Evolutionary conservation across 2,888 invertebrate species (phyloP).

Genomic region (Cantharis rustica): DNA sequence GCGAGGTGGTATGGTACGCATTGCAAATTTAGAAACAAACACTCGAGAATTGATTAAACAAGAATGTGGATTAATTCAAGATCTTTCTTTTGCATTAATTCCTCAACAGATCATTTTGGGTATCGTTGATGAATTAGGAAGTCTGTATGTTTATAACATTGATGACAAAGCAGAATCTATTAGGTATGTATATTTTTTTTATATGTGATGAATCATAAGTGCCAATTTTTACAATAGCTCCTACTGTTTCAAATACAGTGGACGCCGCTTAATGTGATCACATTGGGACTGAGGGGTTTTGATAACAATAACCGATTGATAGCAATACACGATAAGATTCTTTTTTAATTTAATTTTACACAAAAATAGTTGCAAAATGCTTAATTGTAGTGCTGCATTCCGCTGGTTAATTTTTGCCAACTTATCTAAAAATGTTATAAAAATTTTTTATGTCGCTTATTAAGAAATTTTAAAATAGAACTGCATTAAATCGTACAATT

Average conservation of each 20-base stretch:
- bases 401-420: no score
- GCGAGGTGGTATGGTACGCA: conserved; percentile 76
- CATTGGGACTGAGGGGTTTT: no score
- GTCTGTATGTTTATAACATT: conserved; percentile 80
- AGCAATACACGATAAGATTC: no score
- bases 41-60: conserved; percentile 83
- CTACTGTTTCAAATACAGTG: conserved; percentile 28
- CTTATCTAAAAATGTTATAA: no score
- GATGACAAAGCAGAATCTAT: conserved; percentile 64
- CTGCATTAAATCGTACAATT: no score
- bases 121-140: conserved; percentile 85
- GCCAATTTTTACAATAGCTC: conserved; percentile 36
- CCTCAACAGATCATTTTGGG: conserved; percentile 79
- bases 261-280: no score
- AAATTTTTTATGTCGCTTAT: no score
- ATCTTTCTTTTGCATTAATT: conserved; percentile 88
- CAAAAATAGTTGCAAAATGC: no score
- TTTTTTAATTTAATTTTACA: no score
- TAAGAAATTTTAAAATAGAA: no score
- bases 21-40: conserved; percentile 78
- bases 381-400: no score
- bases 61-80: conserved; percentile 86
- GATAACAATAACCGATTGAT: no score
- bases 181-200: conserved; percentile 56
- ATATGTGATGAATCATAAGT: not conserved